Percentiles rank a stretch among this genome's conserved stretches.
Conservation (phyloP, 2,888 invertebrate genomes). For the Oscheius sp. region DNA sequence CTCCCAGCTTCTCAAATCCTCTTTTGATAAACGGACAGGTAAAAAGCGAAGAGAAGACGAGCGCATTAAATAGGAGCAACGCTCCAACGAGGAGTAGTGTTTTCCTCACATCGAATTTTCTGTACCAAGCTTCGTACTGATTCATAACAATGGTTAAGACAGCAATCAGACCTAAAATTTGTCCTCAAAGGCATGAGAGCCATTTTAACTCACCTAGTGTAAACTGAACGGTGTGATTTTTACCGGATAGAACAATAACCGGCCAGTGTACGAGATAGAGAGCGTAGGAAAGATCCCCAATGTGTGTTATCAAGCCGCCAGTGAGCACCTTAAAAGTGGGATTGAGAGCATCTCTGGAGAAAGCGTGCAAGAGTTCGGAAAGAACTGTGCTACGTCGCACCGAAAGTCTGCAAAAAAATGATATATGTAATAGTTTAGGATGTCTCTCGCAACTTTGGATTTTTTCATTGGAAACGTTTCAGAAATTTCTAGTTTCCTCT, state of each 20-base stretch:
- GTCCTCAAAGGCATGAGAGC: no score
- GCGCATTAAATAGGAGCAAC: background rate
- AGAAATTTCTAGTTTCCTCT: no score
- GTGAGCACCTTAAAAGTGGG: background rate
- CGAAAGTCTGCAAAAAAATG: no score
- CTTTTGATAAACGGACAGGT: slow-evolving; percentile 5
- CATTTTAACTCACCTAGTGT: background rate
- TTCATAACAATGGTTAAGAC: no score
- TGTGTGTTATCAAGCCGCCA: background rate
- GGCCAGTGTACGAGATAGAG: slow-evolving; percentile 24
- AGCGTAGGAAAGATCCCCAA: slow-evolving; percentile 17
- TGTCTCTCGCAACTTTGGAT: no score
- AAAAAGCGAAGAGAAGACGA: background rate
- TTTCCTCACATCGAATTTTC: background rate
- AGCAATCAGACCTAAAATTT: background rate
- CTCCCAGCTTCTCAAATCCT: background rate
- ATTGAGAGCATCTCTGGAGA: background rate
- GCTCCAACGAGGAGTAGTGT: background rate
- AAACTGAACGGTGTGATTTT: background rate
- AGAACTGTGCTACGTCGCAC: no score
- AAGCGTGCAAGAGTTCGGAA: background rate
- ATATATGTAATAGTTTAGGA: no score
- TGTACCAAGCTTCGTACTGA: background rate
- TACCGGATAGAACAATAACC: background rate
- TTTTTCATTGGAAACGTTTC: no score